These are phyloP conservation scores for Heteractis magnifica DNA, from an alignment of 92 coral and sea anemone genomes.

Conservation along the genomic window DNA sequence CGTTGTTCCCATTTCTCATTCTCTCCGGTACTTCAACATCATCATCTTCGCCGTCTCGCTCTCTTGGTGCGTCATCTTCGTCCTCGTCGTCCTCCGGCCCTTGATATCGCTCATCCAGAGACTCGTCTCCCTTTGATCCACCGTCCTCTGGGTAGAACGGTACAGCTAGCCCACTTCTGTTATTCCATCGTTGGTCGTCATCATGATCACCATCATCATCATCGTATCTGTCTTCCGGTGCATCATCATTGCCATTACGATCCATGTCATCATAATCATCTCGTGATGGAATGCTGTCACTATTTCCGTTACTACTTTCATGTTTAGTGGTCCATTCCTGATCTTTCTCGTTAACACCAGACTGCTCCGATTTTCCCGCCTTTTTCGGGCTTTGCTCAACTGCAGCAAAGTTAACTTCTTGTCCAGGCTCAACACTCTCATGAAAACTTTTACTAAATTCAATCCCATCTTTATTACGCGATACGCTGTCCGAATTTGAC, in stretches of 20 bases:
- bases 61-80: not conserved
- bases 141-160: conserved; percentile 2
- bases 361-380: not conserved
- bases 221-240: conserved; percentile 11
- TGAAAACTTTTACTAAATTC: conserved; percentile 29
- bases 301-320: not conserved
- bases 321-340: not conserved
- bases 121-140: not conserved
- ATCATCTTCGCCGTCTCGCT: conserved; percentile 1
- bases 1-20: not conserved
- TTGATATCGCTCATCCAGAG: not conserved
- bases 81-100: conserved; percentile 12
- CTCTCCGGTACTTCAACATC: not conserved
- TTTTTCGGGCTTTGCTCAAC: not conserved
- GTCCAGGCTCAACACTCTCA: conserved; percentile 9
- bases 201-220: conserved; percentile 15
- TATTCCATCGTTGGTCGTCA: conserved; percentile 13
- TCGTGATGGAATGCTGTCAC: not conserved
- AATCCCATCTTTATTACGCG: not conserved
- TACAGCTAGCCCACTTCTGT: conserved; percentile 1
- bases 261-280: conserved; percentile 14
- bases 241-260: conserved; percentile 13
- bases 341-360: not conserved
- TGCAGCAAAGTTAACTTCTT: conserved; percentile 25
- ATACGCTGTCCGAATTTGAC: not conserved